Base-by-base conservation (phyloP, 2,797 vertebrate genomes). In the Gymnoscopelus braueri region DNA sequence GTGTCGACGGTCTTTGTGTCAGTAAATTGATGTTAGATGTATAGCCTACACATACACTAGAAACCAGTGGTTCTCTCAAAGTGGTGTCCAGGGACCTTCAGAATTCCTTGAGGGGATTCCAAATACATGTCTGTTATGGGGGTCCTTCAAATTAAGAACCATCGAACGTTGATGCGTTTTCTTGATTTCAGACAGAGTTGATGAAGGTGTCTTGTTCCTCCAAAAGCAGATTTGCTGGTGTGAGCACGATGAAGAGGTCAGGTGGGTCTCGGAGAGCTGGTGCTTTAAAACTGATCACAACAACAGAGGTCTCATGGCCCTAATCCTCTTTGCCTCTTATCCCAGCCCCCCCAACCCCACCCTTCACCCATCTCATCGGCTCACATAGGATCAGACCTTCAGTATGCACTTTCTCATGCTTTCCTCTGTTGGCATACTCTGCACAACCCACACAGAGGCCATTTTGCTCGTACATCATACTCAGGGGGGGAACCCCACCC, bases 281-380 rank as follows among this genome's bases (percentile, higher is more conserved):
- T 77, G 88, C 90, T 90, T 90, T 89, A 87, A n/a, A 90, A 89
- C 84, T 85, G 88, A 91, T 90, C 90, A 88, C 88, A 89, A 89
- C 89, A 89, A 91, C 86, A 90, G 89, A 89, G 90, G 89, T 91
- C 88, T 91, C 88, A 89, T 67, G 82, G 78, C 83, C 83, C 64
- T 91, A 92, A 92, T 92, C 91, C 89, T 91, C 88, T 91, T 90
- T 83, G 77, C 85, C 87, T 90, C 87, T 90, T 90, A 92, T 88
- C 89, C 75, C 82, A 79, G 78, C 29, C 79, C 77, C 87, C 83
- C 82, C 82, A 80, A 82, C 84, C 87, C 85, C 84, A 76, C 81
- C 87, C 85, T 5, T 79, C 84, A 77, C 72, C 82, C 83, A 78
- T 90, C 88, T 89, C 87, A 90, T 88, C 81, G 75, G 85, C 90